Conservation (phyloP, 2,113 vertebrate species). For the Octodon degus region DNA sequence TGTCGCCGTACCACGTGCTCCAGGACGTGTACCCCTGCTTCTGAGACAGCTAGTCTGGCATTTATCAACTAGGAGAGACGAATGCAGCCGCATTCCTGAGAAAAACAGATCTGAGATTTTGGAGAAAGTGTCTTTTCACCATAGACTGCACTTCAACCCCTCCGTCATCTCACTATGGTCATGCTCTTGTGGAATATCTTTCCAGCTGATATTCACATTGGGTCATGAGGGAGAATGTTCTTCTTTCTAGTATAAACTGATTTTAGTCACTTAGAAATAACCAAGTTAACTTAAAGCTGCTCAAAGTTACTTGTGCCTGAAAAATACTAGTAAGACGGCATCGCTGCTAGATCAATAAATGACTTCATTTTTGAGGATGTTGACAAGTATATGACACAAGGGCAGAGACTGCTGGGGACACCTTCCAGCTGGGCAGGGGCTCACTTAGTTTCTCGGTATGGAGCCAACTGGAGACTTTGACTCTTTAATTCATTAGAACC, state of each 20-base stretch:
- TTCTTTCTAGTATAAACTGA: not conserved
- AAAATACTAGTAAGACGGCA: not conserved
- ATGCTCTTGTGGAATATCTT: not conserved
- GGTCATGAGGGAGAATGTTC: not conserved
- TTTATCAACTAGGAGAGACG: not conserved
- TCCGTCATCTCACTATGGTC: not conserved
- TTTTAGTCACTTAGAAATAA: slow-evolving; percentile 15
- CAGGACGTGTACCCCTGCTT: not conserved
- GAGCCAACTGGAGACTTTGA: not conserved
- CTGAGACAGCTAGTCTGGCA: not conserved
- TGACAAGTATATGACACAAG: not conserved
- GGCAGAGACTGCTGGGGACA: not conserved
- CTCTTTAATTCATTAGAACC: not conserved
- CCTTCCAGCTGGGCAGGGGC: not conserved
- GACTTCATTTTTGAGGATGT: not conserved
- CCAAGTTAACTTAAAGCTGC: not conserved
- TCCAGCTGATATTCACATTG: not conserved
- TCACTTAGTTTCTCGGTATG: not conserved
- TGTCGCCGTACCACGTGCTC: not conserved
- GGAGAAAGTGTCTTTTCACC: not conserved
- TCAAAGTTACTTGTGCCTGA: not conserved
- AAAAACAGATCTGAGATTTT: not conserved
- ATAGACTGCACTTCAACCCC: not conserved
- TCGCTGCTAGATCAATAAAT: not conserved
- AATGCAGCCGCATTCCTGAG: not conserved